phyloP scores from a whole-genome alignment of 2,888 invertebrate species.

The Ctena decussata region DNA sequence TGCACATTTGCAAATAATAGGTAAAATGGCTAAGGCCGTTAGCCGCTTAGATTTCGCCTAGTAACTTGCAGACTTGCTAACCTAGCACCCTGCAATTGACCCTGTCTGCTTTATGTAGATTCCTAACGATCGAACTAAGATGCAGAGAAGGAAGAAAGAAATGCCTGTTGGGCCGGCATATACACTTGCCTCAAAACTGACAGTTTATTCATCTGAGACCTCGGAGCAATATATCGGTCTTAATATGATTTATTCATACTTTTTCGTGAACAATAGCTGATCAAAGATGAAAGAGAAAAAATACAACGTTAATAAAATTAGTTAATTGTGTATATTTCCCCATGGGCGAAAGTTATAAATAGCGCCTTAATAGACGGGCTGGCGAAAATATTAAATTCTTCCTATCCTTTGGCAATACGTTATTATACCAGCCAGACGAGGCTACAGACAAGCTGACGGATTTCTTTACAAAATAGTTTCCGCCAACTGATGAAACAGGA shows the following conservation, averaged over 20 bases:
- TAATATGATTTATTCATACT: neutral
- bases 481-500: neutral
- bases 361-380: neutral
- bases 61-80: no score
- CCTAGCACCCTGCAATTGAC: no score
- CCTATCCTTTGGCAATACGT: neutral
- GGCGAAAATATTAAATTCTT: neutral
- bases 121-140: no score
- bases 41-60: no score
- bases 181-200: no score
- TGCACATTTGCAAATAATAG: no score
- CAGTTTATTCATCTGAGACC: no score
- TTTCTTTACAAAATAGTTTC: constrained; percentile 6
- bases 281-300: neutral
- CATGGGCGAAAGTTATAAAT: neutral
- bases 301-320: neutral
- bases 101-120: no score
- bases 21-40: no score
- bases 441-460: neutral
- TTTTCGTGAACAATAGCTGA: neutral
- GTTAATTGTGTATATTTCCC: constrained; percentile 2
- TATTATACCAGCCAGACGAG: neutral
- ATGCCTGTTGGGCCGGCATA: no score
- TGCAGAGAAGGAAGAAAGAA: no score
- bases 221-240: no score